Conservation (phyloP, 2,113 vertebrate genomes). For the Caloenas nicobarica region DNA sequence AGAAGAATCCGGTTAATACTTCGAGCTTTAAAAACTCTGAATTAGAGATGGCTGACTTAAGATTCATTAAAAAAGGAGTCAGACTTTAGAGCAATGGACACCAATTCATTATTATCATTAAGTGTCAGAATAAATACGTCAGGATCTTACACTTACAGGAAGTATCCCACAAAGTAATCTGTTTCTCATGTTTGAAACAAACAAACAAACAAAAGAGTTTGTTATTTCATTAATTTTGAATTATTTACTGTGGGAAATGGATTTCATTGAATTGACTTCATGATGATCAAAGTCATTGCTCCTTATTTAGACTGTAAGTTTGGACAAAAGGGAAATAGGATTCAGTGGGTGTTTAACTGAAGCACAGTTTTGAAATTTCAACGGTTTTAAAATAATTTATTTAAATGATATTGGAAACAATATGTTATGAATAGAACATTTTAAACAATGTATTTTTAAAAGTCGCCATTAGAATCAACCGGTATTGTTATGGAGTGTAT, state of each 20-base stretch:
- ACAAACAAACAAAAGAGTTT: not conserved
- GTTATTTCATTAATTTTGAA: not conserved
- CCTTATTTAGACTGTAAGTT: not conserved
- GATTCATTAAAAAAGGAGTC: slow-evolving; percentile 50
- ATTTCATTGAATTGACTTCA: not conserved
- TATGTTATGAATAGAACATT: not conserved
- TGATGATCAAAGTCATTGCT: not conserved
- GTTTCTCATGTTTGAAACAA: not conserved
- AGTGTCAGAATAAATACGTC: not conserved
- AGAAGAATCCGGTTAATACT: slow-evolving; percentile 44
- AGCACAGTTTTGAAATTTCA: not conserved
- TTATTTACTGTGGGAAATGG: not conserved
- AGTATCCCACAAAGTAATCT: not conserved
- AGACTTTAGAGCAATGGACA: not conserved
- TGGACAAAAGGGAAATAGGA: not conserved
- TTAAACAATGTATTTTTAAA: not conserved
- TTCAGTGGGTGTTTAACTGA: not conserved
- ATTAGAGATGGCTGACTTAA: slow-evolving; percentile 36
- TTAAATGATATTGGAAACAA: not conserved
- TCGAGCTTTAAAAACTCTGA: slow-evolving; percentile 21
- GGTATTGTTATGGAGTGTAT: not conserved
- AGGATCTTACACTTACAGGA: not conserved
- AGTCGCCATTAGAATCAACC: not conserved
- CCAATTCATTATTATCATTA: not conserved
- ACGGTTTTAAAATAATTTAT: not conserved